Evolutionary conservation across 2,113 vertebrate species (phyloP), one percentile per base, ranked within the genome.

Genomic region (Cheilinus undulatus): DNA sequence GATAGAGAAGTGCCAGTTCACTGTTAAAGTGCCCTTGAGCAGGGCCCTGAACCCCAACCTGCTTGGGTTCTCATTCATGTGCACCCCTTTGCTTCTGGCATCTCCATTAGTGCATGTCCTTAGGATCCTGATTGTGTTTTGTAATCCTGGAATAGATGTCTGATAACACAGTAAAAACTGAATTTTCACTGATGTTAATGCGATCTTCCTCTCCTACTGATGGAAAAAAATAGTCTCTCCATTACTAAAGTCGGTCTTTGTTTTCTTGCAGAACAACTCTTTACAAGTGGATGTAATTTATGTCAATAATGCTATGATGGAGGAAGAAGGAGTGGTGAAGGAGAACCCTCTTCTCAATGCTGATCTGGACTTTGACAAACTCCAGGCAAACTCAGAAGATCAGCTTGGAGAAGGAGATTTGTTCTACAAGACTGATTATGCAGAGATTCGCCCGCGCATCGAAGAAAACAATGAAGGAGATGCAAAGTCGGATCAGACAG

Each of bases 341-440:
- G 50, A 59, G 0, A 71, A 86, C 3, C 1, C 22, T 7, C n/a
- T 84, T 20, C 57, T 76, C 45, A 64, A 72, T 3, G 66, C 53
- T 38, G 19, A 56, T 2, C 50, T 77, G 32, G 60, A 86, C 51
- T 80, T 86, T 19, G 43, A 17, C 58, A 7, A 85, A 65, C 49
- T 62, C 20, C 67, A 77, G 38, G 40, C 3, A 7, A 54, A n/a
- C 1, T 30, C 71, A n/a, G 54, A 49, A 17, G 48, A 5, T 1
- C 24, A 67, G 19, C 38, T 27, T 0, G 30, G 20, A 7, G 56
- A 42, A 11, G 72, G 12, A 52, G 76, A 67, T 17, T 50, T 59
- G 43, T 45, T 12, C 20, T 70, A 72, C 43, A 65, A 68, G 42
- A 82, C 52, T 0, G 76, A 82, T 42, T 82, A 79, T 2, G 52